Conservation (phyloP, 2,888 invertebrate species). For the Metacarcinus magister region DNA sequence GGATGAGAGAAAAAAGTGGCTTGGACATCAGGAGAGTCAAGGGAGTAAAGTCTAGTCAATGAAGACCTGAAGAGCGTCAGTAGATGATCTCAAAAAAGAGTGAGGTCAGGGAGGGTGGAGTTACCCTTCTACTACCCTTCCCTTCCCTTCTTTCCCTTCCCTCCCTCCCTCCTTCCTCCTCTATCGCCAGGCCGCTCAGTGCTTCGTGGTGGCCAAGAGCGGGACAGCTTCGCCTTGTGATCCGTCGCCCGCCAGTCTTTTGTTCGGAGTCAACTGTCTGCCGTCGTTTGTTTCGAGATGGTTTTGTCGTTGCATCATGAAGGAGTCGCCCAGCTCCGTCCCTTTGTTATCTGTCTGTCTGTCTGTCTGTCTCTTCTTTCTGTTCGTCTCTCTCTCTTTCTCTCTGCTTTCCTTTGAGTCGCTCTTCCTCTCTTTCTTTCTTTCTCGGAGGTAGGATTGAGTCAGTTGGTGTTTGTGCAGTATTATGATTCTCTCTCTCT, state of each 20-base stretch:
- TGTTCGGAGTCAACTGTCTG: conserved; percentile 44
- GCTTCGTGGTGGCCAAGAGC: neutral
- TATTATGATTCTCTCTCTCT: neutral
- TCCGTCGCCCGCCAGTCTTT: neutral
- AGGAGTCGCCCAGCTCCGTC: neutral
- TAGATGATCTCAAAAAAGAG: too few relatives aligned
- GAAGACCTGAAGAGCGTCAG: too few relatives aligned
- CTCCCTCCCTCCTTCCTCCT: neutral
- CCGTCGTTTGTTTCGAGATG: conserved; percentile 3
- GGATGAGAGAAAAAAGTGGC: too few relatives aligned
- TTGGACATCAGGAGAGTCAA: too few relatives aligned
- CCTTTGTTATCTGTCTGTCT: conserved; percentile 34
- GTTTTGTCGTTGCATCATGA: neutral
- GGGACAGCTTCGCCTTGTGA: neutral
- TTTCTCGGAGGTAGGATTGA: neutral
- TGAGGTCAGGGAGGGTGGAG: too few relatives aligned
- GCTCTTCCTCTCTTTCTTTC: neutral
- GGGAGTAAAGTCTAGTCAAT: too few relatives aligned
- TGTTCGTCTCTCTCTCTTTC: neutral
- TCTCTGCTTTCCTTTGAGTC: neutral
- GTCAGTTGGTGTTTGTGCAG: neutral
- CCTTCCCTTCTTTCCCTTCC: neutral
- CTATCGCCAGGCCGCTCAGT: neutral
- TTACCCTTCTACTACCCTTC: neutral
- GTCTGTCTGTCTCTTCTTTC: neutral